Base-by-base conservation (phyloP, 2,113 vertebrate genomes). In the Paraplagusia blochii region DNA sequence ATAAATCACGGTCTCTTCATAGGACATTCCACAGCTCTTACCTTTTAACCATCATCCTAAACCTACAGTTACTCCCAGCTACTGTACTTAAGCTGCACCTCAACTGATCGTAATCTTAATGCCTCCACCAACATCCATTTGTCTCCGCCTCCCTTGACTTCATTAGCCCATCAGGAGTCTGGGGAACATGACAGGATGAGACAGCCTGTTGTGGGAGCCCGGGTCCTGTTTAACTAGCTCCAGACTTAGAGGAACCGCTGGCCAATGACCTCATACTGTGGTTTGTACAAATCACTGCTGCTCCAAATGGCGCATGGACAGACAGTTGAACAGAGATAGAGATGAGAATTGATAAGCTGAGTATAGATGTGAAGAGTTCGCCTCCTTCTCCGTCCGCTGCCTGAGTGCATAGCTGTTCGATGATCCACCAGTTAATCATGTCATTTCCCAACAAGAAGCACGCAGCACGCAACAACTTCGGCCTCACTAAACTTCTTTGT, bases 241-340 rank as follows among this genome's bases (percentile, higher is more conserved):
- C 87, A 88, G 88, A 89, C 84, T 85, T 69, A 34, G 64, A 82
- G 84, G 82, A 88, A 87, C 82, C 84, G 80, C 79, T 83, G 74
- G 80, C 80, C 76, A 66, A 83, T 89, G 86, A 85, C 76, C 82
- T 89, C 79, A 89, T 86, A 64, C 52, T 82, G 82, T 42, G 81
- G 85, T 88, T 84, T 76, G 58, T 70, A 69, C 73, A 86, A 82
- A 83, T 76, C 71, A 58, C 73, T 81, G 77, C 79, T 64, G 70
- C 72, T 81, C 65, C 74, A 83, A 87, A 82, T 80, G 76, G 69
- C 17, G 73, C 75, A 74, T 76, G 71, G 74, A 77, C 52, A 69
- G 61, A 59, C 66, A 74, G 73, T 81, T 15, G 5, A 76, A 68
- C 63, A 75, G 42, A 69, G 69, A 73, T 62, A 47, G 62, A 66